Conservation (phyloP, 2,797 vertebrate species). For the Halcyon leucocephala region DNA sequence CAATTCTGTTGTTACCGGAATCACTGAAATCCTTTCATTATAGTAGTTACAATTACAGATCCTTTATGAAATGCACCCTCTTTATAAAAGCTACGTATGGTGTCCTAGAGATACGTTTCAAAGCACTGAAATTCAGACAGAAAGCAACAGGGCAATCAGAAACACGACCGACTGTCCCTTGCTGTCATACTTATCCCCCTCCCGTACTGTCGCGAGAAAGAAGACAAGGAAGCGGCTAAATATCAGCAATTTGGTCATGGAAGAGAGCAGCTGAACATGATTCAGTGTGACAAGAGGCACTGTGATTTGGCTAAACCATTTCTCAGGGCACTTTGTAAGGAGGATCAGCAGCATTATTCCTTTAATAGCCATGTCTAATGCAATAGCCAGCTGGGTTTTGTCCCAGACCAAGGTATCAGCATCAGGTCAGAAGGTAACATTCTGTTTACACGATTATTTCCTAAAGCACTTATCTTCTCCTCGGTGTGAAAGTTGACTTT, state of each 20-base stretch:
- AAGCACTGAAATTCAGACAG: background rate
- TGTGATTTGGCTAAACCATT: constrained; percentile 79
- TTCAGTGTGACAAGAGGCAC: constrained; percentile 77
- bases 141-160: background rate
- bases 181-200: background rate
- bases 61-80: background rate
- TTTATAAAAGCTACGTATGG: background rate
- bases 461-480: constrained; percentile 91
- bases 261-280: constrained; percentile 67
- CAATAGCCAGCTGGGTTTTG: constrained; percentile 87
- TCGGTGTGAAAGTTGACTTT: constrained; percentile 91
- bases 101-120: background rate
- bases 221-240: constrained; percentile 17
- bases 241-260: constrained; percentile 59
- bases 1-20: background rate
- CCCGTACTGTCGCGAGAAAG: background rate
- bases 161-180: background rate
- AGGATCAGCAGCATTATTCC: constrained; percentile 86
- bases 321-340: constrained; percentile 76
- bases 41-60: background rate
- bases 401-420: constrained; percentile 88
- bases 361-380: constrained; percentile 94
- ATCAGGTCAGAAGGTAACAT: constrained; percentile 95
- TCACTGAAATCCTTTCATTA: background rate
- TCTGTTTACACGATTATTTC: constrained; percentile 94